Conservation (phyloP, 2,113 vertebrate species). For the Larimichthys polyactis region DNA sequence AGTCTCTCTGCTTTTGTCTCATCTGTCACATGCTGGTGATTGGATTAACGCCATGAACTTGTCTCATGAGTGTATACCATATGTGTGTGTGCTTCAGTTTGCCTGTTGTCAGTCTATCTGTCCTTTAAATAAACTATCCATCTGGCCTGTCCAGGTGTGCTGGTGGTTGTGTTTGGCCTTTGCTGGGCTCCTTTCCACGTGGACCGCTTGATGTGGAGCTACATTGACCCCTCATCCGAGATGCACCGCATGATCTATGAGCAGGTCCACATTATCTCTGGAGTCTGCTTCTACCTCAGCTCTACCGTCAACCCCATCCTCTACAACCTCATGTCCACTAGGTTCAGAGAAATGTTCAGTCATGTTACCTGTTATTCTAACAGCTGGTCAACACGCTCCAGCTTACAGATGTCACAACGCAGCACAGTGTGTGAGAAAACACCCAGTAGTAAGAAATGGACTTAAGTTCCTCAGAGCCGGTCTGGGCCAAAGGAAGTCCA, state of each 20-base stretch:
- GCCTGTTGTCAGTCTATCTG: background rate
- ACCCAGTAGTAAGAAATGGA: background rate
- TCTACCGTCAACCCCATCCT: slow-evolving; percentile 91
- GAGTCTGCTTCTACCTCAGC: slow-evolving; percentile 92
- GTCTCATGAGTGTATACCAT: background rate
- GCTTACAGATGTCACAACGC: slow-evolving; percentile 77
- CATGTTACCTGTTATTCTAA: slow-evolving; percentile 81
- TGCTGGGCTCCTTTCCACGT: slow-evolving; percentile 95
- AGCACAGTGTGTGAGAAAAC: slow-evolving; percentile 76
- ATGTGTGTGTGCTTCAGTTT: background rate
- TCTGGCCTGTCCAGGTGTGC: slow-evolving; percentile 81
- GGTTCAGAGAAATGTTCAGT: slow-evolving; percentile 91
- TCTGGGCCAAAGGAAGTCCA: background rate
- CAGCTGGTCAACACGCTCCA: background rate
- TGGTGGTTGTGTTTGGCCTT: slow-evolving; percentile 91
- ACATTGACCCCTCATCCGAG: slow-evolving; percentile 80
- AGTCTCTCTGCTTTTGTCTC: background rate
- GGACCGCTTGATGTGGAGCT: slow-evolving; percentile 93
- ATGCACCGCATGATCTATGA: slow-evolving; percentile 81
- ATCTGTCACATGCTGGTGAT: background rate
- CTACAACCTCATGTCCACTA: slow-evolving; percentile 95
- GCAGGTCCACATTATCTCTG: slow-evolving; percentile 88
- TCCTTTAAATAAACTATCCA: background rate
- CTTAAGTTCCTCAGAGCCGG: background rate
- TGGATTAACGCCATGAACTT: background rate